Evolutionary conservation across 2,888 invertebrate species (phyloP).

Genomic region (Spatulosminthurus flaviceps): DNA sequence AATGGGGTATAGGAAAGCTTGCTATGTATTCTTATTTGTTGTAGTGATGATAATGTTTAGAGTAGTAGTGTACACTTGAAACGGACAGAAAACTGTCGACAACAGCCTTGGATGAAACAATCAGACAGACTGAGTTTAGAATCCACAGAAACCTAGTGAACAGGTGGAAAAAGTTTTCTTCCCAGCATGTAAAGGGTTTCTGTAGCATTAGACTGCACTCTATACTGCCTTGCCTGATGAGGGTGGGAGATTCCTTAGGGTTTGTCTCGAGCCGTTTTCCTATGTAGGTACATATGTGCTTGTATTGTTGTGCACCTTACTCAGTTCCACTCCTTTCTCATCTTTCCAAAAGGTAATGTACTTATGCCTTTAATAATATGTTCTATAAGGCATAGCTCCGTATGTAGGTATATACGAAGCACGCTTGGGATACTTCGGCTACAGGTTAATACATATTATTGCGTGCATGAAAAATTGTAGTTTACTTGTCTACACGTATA

Average conservation of each 20-base stretch:
- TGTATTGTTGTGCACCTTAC: neutral
- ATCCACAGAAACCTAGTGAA: slow-evolving; percentile 6
- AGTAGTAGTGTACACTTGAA: neutral
- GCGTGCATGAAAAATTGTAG: too few relatives aligned
- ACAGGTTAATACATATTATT: too few relatives aligned
- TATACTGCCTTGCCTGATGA: slow-evolving; percentile 19
- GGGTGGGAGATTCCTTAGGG: slow-evolving; percentile 35
- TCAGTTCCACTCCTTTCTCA: neutral
- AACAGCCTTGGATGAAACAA: slow-evolving; percentile 19
- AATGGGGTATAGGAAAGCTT: too few relatives aligned
- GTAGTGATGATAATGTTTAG: neutral
- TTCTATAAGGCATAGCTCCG: too few relatives aligned
- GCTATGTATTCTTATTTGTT: neutral
- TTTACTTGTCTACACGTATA: too few relatives aligned
- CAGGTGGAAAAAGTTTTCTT: slow-evolving; percentile 20
- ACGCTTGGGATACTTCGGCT: too few relatives aligned
- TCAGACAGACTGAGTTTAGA: slow-evolving; percentile 5
- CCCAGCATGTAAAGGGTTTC: slow-evolving; percentile 15
- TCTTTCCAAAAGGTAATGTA: too few relatives aligned
- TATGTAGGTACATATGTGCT: too few relatives aligned
- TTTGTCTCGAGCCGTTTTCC: neutral
- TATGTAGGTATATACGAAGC: too few relatives aligned
- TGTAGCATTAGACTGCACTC: too few relatives aligned
- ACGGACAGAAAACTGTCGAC: slow-evolving; percentile 10
- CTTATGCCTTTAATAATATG: too few relatives aligned